Evolutionary conservation across 2,797 vertebrate species (phyloP).

Genomic region (Sparidentex hasta): DNA sequence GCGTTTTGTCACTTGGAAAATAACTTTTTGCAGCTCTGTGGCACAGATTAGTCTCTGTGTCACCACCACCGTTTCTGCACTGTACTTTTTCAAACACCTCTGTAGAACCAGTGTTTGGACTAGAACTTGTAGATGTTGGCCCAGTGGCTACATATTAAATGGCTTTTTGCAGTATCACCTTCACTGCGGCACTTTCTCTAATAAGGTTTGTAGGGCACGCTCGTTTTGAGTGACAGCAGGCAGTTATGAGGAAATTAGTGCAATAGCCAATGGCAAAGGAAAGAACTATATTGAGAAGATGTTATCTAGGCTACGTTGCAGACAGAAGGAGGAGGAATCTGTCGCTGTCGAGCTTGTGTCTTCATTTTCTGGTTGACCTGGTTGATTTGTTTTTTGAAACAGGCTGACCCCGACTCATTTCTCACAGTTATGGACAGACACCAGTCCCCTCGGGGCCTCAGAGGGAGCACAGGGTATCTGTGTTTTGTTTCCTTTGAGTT

Average conservation of each 20-base stretch:
- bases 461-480: neutral
- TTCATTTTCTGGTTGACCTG: constrained; percentile 53
- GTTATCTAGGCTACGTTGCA: constrained; percentile 66
- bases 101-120: neutral
- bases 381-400: constrained; percentile 48
- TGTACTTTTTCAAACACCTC: neutral
- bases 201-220: constrained; percentile 71
- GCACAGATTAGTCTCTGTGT: neutral
- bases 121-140: neutral
- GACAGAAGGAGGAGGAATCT: constrained; percentile 34
- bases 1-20: constrained; percentile 53
- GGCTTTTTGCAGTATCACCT: neutral
- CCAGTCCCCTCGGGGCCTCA: neutral
- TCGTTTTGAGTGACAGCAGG: constrained; percentile 71
- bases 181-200: constrained; percentile 39
- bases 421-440: constrained; percentile 25
- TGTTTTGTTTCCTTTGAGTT: constrained; percentile 23
- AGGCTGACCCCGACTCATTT: constrained; percentile 27
- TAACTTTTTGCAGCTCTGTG: constrained; percentile 28
- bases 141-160: neutral
- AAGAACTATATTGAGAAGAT: constrained; percentile 57
- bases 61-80: too few relatives aligned
- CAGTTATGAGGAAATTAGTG: constrained; percentile 68
- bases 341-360: constrained; percentile 41
- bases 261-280: constrained; percentile 71